Evolutionary conservation across 1,140 invertebrate genomes (phyloP).

Genomic region (Plutomurus gul): DNA sequence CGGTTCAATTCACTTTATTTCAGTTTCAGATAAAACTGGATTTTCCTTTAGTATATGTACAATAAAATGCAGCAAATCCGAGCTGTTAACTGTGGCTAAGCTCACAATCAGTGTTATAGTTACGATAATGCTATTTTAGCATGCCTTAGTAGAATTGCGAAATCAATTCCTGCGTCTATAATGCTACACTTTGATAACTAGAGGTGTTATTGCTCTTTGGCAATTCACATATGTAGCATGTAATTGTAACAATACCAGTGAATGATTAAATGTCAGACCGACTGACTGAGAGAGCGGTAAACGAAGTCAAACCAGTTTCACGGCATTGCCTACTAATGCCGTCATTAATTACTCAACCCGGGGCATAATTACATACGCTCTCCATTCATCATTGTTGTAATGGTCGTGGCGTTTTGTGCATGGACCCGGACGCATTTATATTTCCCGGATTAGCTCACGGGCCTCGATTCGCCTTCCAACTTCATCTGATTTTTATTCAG

Average conservation of each 20-base stretch:
- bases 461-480: not conserved
- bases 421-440: slow-evolving; percentile 6
- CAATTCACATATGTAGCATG: too few species aligned
- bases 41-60: too few species aligned
- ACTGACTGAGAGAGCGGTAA: not conserved
- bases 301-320: slow-evolving; percentile 17
- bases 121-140: too few species aligned
- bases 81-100: too few species aligned
- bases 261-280: slow-evolving; percentile 22
- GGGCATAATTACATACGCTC: slow-evolving; percentile 11
- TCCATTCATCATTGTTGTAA: slow-evolving; percentile 13
- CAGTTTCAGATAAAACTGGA: not conserved
- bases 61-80: too few species aligned
- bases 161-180: too few species aligned
- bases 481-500: not conserved
- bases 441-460: slow-evolving; percentile 24
- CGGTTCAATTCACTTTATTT: not conserved
- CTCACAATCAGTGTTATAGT: too few species aligned
- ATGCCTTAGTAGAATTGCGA: too few species aligned
- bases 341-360: slow-evolving; percentile 28
- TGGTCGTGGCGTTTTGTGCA: not conserved
- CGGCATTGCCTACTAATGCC: not conserved
- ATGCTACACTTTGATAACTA: too few species aligned
- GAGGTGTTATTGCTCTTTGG: too few species aligned
- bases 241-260: slow-evolving; percentile 14